Base-by-base conservation (phyloP, 2,888 invertebrate species). In the Sarcophaga variegata region DNA sequence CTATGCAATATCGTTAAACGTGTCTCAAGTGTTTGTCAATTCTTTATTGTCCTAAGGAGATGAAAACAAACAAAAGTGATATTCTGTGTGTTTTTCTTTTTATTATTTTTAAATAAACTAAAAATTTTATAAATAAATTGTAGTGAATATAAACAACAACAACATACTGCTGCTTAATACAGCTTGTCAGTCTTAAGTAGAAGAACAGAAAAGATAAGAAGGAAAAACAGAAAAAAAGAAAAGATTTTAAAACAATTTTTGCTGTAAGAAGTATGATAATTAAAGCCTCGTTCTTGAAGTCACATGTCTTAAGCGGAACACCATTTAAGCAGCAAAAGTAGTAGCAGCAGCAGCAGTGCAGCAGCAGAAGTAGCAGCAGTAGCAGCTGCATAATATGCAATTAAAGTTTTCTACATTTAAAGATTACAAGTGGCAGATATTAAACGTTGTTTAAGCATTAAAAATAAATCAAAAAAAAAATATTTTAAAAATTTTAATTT, bases 261-360 rank as follows among this genome's bases (percentile, higher is more conserved):
- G 2, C 37, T 37, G 37, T 2, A 37, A 37, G 37, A 37, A 37
- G 37, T 37, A 67, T 75, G 86, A 86, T 86, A 86, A 86, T 83
- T 83, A 66, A 76, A 71, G 74, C 69, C 66, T 79, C 84, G 86
- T 74, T 81, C 86, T 87, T 87, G 86, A 84, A 87, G 86, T 84
- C 86, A 87, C 86, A 87, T 87, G 86, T 62, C 67, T 64, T 70
- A 37, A 37, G 37, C 2, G 37, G 37, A 37, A 37, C 37, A 37
- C 10, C 37, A 37, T 37, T 37, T 37, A 37, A 37, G 10, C 2
- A 37, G 37, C 37, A 2, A 8, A 1, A 37, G 62, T 10, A 22
- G 70, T 70, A 37, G 62, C 17, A 22, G 75, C 75, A 72, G 47
- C 27, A 27, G 47, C 37, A 62, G 74, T 1, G 62, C 59, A 10